These are phyloP conservation scores for Callyntrura sp. DNA, from an alignment of 2,888 invertebrate genomes.

Conservation along the genomic window DNA sequence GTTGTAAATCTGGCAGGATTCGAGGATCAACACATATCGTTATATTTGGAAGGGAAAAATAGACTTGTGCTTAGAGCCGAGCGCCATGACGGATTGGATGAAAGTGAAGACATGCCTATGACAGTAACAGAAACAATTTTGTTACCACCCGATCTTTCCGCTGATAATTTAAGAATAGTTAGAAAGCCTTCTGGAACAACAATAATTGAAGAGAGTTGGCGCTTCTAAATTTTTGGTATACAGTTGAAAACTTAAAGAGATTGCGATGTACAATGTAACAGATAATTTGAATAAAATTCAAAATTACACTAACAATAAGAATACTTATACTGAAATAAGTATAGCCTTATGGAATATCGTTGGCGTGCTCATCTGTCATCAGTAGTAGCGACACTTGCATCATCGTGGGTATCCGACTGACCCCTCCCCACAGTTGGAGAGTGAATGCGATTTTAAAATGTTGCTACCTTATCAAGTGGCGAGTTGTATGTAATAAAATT, in stretches of 20 bases:
- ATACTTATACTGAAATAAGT: background rate
- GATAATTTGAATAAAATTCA: too few relatives aligned
- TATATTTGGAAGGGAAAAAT: slow-evolving; percentile 73
- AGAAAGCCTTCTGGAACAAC: slow-evolving; percentile 76
- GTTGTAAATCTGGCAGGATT: slow-evolving; percentile 78
- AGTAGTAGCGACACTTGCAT: too few relatives aligned
- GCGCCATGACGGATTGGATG: slow-evolving; percentile 29
- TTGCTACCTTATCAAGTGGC: too few relatives aligned
- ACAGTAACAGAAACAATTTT: slow-evolving; percentile 66
- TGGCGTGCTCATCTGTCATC: too few relatives aligned
- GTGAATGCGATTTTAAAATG: too few relatives aligned
- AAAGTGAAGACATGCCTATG: slow-evolving; percentile 2
- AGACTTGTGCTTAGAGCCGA: slow-evolving; percentile 66
- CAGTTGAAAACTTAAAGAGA: background rate
- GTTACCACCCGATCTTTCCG: slow-evolving; percentile 71
- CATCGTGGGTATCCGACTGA: too few relatives aligned
- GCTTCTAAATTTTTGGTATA: slow-evolving; percentile 57
- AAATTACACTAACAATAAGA: background rate
- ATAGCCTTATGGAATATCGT: too few relatives aligned
- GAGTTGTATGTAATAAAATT: too few relatives aligned
- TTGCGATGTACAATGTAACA: background rate
- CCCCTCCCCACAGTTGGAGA: too few relatives aligned
- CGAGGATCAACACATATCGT: slow-evolving; percentile 71
- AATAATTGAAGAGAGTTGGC: slow-evolving; percentile 79
- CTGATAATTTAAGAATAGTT: slow-evolving; percentile 77